Evolutionary conservation across 2,888 invertebrate species (phyloP).

Genomic region (Heteromyza rotundicornis): DNA sequence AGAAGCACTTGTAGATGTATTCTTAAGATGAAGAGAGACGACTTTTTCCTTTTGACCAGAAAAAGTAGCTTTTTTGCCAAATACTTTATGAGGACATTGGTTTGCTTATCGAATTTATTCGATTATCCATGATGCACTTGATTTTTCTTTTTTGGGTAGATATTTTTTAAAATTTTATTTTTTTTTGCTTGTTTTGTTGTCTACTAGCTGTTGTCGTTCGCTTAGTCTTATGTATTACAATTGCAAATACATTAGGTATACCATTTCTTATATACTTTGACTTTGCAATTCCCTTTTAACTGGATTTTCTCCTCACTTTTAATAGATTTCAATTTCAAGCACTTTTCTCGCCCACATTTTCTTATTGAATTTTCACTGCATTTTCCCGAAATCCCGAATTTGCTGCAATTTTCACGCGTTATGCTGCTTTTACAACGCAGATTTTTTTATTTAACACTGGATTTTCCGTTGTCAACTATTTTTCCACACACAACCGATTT

Average conservation of each 20-base stretch:
- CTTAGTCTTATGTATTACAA: no score
- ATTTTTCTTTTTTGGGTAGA: slow-evolving; percentile 2
- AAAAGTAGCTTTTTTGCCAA: not conserved
- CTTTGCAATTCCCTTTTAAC: no score
- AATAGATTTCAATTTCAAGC: no score
- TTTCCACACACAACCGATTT: not conserved
- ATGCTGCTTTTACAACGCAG: no score
- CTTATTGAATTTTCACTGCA: not conserved
- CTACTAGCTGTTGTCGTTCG: no score
- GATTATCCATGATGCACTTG: no score
- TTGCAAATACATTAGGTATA: no score
- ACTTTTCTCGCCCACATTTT: not conserved
- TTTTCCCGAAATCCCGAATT: not conserved
- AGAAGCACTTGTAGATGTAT: slow-evolving; percentile 14
- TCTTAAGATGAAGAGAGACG: slow-evolving; percentile 21
- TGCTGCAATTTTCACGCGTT: not conserved
- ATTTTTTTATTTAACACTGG: no score
- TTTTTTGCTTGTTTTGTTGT: no score
- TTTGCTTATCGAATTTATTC: slow-evolving; percentile 2
- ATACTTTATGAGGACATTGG: slow-evolving; percentile 20
- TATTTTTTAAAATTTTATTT: not conserved
- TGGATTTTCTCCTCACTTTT: no score
- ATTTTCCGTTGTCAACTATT: not conserved
- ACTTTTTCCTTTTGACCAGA: no score
- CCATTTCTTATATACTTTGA: no score